These are phyloP conservation scores for Tetraneura akinire DNA, from an alignment of 1,140 invertebrate species.

Conservation along the genomic window DNA sequence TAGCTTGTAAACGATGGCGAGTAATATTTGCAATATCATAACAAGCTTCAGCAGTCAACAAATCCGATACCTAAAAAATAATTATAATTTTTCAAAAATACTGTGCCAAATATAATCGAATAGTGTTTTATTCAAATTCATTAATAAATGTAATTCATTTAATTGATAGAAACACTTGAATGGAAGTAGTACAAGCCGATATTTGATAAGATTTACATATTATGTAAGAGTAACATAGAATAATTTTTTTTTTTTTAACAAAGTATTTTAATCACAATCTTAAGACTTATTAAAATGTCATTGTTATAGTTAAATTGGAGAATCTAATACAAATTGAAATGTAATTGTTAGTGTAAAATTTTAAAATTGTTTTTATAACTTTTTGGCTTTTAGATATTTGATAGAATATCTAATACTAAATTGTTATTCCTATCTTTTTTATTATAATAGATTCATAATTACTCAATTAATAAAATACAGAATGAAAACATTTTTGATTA, in stretches of 20 bases:
- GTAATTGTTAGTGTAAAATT: conserved; percentile 20
- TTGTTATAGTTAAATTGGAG: conserved; percentile 43
- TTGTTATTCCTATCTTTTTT: no score
- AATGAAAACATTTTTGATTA: no score
- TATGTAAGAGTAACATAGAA: conserved; percentile 19
- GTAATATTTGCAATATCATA: conserved; percentile 49
- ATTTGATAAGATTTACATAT: conserved; percentile 22
- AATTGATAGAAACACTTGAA: not conserved
- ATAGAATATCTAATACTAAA: no score
- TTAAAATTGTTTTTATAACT: not conserved
- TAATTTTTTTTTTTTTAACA: conserved; percentile 20
- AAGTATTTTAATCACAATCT: conserved; percentile 32
- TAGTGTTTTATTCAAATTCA: not conserved
- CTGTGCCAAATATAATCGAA: conserved; percentile 34
- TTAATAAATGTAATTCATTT: not conserved
- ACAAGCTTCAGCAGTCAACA: conserved; percentile 51
- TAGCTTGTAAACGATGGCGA: conserved; percentile 48
- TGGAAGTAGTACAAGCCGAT: not conserved
- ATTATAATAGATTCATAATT: no score
- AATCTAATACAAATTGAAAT: conserved; percentile 36
- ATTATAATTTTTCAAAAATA: conserved; percentile 21
- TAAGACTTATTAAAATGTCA: conserved; percentile 18
- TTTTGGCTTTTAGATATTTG: no score
- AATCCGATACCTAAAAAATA: conserved; percentile 44
- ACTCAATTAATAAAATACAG: no score